Base-by-base conservation (phyloP, 2,888 invertebrate species). In the Tridacna crocea region DNA sequence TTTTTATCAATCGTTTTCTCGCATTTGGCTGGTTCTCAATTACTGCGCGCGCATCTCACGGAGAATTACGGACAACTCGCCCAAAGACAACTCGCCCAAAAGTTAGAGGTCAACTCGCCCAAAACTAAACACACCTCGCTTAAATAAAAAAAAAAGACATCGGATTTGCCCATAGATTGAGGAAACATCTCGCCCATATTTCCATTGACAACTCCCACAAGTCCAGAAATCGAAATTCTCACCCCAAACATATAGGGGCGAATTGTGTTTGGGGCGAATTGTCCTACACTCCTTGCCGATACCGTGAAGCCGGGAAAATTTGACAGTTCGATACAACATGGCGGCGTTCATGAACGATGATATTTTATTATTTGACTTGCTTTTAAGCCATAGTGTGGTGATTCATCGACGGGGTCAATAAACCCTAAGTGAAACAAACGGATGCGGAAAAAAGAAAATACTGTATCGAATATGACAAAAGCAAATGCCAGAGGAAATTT, bases 361-460 rank as follows among this genome's bases (percentile, higher is more conserved):
- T 13, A 11, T 15, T n/a, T 24, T 26, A 26, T 17, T 13, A 2
- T 27, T 24, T 65, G 12, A 65, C 24, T 12, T 10, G 26, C 15
- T 8, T 10, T 65, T 10, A 26, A n/a, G 46, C 46, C 13, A 66
- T 46, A 66, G 72, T 77, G 77, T 77, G 77, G 77, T 22, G 27
- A 19, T 77, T 72, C 61, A 13, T 77, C 12, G 13, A 46, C 19
- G 60, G 77, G 4, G 77, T 48, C 0, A 63, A n/a, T 8, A 17
- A 48, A 19, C 77, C 77, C 0, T 15, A 70, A 51, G 13, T 19
- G 15, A 46, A n/a, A n/a, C 13, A 27, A 19, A 27, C 65, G 3
- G 22, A 17, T 11, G 66, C 26, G 12, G 70, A 70, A 22, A 77
- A 72, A 58, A 55, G 48, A n/a, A 77, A 70, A 17, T 77, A 77